These are phyloP conservation scores for Amphiura filiformis DNA, from an alignment of 35 echinoderm and acorn worm genomes.

Conservation along the genomic window DNA sequence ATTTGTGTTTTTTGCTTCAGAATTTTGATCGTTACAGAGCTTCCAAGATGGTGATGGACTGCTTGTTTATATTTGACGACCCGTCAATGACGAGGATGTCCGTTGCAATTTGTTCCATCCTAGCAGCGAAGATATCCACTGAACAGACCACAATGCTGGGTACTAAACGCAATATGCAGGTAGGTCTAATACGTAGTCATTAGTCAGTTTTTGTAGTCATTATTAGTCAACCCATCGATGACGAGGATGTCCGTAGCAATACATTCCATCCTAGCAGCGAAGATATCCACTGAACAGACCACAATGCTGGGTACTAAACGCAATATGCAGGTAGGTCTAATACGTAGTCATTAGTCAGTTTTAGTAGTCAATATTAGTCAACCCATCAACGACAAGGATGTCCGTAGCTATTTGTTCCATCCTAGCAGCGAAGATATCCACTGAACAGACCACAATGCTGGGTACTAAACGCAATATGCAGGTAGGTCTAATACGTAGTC, in stretches of 20 bases:
- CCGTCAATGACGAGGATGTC: constrained; percentile 94
- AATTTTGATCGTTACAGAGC: constrained; percentile 97
- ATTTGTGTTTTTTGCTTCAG: constrained; percentile 60
- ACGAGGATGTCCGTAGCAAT: constrained; percentile 95
- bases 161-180: constrained; percentile 97
- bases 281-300: constrained; percentile 98
- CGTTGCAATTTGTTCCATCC: constrained; percentile 87
- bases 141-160: constrained; percentile 93
- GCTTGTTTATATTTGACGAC: constrained; percentile 95
- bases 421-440: constrained; percentile 97
- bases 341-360: constrained; percentile 16
- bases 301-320: constrained; percentile 88
- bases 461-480: constrained; percentile 97
- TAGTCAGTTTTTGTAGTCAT: too few species aligned
- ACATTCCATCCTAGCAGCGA: constrained; percentile 91
- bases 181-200: constrained; percentile 21
- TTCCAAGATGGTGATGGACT: constrained; percentile 98
- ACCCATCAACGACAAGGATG: constrained; percentile 89
- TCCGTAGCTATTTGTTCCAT: constrained; percentile 92
- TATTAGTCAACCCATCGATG: constrained; percentile 91
- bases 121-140: constrained; percentile 98
- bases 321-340: constrained; percentile 84
- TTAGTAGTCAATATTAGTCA: too few species aligned
- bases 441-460: constrained; percentile 89
- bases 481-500: constrained; percentile 43